A percentile compares a stretch with the other conserved stretches of the same genome.
Conservation (phyloP, 2,113 vertebrate species). For the Phylloscopus trochilus region DNA sequence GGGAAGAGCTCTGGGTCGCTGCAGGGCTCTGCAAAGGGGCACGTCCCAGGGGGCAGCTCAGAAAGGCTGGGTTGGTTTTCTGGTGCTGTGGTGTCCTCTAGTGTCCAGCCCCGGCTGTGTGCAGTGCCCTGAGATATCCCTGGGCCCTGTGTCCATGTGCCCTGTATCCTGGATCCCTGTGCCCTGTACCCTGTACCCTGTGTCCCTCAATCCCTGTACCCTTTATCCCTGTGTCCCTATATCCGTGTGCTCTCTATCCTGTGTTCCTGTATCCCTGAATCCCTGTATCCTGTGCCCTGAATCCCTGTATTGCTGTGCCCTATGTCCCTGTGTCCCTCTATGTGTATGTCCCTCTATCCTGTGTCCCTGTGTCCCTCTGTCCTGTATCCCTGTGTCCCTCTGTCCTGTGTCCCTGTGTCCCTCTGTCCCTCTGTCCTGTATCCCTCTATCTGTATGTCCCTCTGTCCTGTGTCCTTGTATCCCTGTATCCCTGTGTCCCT, state of each 20-base stretch:
- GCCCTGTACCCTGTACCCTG: not conserved
- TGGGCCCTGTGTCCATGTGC: not conserved
- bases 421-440: not conserved
- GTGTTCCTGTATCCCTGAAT: not conserved
- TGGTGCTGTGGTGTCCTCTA: conserved; percentile 57
- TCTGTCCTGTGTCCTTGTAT: not conserved
- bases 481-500: not conserved
- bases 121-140: not conserved
- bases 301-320: not conserved
- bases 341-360: not conserved
- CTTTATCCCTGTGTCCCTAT: not conserved
- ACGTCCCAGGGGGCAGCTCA: not conserved
- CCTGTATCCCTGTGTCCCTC: not conserved
- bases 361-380: not conserved
- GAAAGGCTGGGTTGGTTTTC: not conserved
- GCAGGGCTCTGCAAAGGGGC: not conserved
- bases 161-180: not conserved
- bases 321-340: not conserved
- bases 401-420: not conserved
- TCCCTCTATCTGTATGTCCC: not conserved
- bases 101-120: not conserved
- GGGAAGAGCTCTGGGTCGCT: not conserved
- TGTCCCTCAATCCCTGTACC: not conserved
- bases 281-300: too few relatives aligned
- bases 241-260: not conserved